Percentiles rank a stretch among this genome's conserved stretches.
Conservation (phyloP, 1,140 invertebrate genomes). For the Dinothrombium tinctorium region DNA sequence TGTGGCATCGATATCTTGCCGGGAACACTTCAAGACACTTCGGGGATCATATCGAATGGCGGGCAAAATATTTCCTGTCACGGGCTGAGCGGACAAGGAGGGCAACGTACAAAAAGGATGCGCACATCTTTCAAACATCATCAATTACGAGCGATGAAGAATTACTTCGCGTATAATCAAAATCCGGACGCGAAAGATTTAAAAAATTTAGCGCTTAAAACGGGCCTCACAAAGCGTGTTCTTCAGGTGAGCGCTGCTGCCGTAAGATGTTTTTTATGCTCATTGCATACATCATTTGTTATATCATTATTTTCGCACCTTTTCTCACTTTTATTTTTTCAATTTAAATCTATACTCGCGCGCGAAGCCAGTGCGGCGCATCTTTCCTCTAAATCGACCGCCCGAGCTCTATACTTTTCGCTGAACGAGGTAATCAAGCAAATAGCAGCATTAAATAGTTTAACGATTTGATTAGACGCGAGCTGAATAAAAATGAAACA, state of each 20-base stretch:
- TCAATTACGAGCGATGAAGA: slow-evolving; percentile 92
- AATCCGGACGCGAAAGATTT: slow-evolving; percentile 39
- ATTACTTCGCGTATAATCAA: slow-evolving; percentile 94
- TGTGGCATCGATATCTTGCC: neutral
- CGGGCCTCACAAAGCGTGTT: slow-evolving; percentile 86
- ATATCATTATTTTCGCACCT: neutral
- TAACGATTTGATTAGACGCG: too few species aligned
- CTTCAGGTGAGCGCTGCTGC: slow-evolving; percentile 86
- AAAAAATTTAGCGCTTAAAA: slow-evolving; percentile 57
- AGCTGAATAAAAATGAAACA: too few species aligned
- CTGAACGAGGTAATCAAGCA: too few species aligned
- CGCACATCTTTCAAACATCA: slow-evolving; percentile 94
- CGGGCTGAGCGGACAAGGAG: neutral
- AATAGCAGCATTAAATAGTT: too few species aligned
- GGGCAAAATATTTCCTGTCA: neutral
- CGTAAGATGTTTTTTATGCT: too few species aligned
- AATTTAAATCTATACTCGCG: too few species aligned
- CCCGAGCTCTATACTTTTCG: too few species aligned
- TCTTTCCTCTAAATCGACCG: too few species aligned
- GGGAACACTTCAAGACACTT: neutral
- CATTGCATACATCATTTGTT: too few species aligned
- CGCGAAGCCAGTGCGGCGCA: too few species aligned
- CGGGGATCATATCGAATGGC: neutral
- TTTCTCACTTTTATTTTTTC: neutral
- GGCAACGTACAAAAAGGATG: slow-evolving; percentile 58